Base-by-base conservation (phyloP, 1,140 invertebrate species). In the Brachionus sp. region DNA sequence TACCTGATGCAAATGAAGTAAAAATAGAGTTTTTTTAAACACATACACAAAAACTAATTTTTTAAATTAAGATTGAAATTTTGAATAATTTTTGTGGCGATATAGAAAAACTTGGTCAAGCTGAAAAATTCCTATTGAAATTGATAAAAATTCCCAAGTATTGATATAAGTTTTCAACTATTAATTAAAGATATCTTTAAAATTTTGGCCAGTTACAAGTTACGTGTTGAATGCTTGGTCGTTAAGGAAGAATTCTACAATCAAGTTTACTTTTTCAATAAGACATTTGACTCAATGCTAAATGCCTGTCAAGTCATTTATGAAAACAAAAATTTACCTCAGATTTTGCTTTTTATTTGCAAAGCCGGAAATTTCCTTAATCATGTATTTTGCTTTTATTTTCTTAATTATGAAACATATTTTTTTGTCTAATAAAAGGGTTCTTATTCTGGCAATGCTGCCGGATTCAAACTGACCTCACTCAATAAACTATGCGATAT, bases 381-480 rank as follows among this genome's bases (percentile, higher is more conserved):
- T 46, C 29, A 78, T 16, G 75, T 78, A 78, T 50, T 50, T 46
- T 29, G 6, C 29, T 13, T 39, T 9, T 75, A 23, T 42, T 75
- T 39, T 16, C n/a, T n/a, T n/a, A n/a, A 19, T 1, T 44, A 42
- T 16, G 33, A 13, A 50, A 42, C 25, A 25, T 23, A 46, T 42
- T 23, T 35, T 23, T 23, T 77, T 77, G 4, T 19, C n/a, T 2
- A 70, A 25, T 35, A 5, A 29, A 78, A 78, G 75, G 75, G 75
- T 6, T 53, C 42, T 7, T 78, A 57, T 62, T 78, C 29, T 53
- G 75, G 75, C 46, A 78, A 78, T 37, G 75, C 75, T 0, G 75
- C 75, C 16, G 75, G 75, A 5, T 78, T 78, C 19, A 78, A 62
- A 62, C 39, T 78, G 42, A n/a, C 75, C n/a, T 78, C 75, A 78